Base-by-base conservation (phyloP, 1,140 invertebrate species). In the Drosophila arizonae region DNA sequence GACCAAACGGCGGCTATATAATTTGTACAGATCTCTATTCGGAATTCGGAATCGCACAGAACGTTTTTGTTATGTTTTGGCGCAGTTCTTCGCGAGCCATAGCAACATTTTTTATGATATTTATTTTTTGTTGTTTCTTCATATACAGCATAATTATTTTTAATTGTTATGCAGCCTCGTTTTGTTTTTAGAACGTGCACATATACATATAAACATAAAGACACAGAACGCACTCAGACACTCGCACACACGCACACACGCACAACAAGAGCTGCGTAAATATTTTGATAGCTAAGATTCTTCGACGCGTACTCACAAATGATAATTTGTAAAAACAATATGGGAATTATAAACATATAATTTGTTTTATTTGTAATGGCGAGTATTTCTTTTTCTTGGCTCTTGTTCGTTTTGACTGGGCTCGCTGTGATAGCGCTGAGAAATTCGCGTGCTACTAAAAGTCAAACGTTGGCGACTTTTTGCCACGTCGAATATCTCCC, bases 391-490 rank as follows among this genome's bases (percentile, higher is more conserved):
- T 50, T 24, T 24, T 24, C 30, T n/a, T 54, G 51, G 39, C 24
- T 43, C 30, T 62, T 66, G 48, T 66, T 56, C 76, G 58, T 84
- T 81, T 86, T 81, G 65, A 65, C 82, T 81, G 71, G 46, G 48
- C 36, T 46, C 66, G 74, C 80, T 75, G 68, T 71, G 80, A 71
- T 79, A 76, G 70, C 77, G 80, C 74, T 77, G 73, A 77, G 81
- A 88, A 88, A 88, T 87, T 87, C 82, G 82, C 82, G 82, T 87
- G 84, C 82, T 79, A 87, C 82, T 87, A 88, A 87, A 81, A 88
- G 72, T 81, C 81, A 88, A 87, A 87, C 84, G 79, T 86, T 87
- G 79, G 79, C 73, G 77, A 82, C 82, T 87, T 87, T 87, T 86
- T 72, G 84, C 82, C 84, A 86, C 81, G 68, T 81, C 77, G 50